These are phyloP conservation scores for Phocoena sinus DNA, from an alignment of 2,113 vertebrate genomes.

Conservation along the genomic window DNA sequence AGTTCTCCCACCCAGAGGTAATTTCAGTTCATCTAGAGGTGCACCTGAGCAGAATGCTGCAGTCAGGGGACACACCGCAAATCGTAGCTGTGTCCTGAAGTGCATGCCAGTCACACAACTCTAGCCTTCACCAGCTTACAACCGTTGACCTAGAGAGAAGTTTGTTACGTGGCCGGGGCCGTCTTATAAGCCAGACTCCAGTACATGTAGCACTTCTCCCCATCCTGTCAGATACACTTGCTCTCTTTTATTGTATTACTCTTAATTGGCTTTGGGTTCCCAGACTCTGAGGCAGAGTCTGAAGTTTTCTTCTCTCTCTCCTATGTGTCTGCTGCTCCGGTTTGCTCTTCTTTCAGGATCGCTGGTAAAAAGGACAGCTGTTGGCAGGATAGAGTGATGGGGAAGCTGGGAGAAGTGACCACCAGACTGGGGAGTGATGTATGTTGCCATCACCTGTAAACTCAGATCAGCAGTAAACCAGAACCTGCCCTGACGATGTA, in stretches of 20 bases:
- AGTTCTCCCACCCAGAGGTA: background rate
- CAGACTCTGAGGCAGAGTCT: background rate
- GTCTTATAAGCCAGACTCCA: background rate
- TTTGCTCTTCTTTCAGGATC: background rate
- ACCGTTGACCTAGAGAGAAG: background rate
- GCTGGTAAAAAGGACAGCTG: background rate
- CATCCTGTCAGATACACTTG: fast-evolving
- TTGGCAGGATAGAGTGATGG: background rate
- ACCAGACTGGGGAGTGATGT: background rate
- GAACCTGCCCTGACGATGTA: background rate
- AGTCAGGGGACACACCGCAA: background rate
- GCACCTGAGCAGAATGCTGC: background rate
- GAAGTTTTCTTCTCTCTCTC: background rate
- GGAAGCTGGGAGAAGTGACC: background rate
- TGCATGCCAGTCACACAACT: background rate
- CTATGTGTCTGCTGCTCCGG: too few relatives aligned
- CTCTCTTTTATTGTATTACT: background rate
- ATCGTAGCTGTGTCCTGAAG: background rate
- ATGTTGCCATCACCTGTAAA: background rate
- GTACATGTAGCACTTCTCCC: background rate
- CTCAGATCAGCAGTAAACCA: background rate
- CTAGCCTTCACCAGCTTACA: background rate
- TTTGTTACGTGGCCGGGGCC: background rate
- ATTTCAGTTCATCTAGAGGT: background rate
- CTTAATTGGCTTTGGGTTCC: background rate